A percentile compares a stretch with the other conserved stretches of the same genome.
phyloP scores from a whole-genome alignment of 2,888 invertebrate genomes.

The Uloborus plumipes region DNA sequence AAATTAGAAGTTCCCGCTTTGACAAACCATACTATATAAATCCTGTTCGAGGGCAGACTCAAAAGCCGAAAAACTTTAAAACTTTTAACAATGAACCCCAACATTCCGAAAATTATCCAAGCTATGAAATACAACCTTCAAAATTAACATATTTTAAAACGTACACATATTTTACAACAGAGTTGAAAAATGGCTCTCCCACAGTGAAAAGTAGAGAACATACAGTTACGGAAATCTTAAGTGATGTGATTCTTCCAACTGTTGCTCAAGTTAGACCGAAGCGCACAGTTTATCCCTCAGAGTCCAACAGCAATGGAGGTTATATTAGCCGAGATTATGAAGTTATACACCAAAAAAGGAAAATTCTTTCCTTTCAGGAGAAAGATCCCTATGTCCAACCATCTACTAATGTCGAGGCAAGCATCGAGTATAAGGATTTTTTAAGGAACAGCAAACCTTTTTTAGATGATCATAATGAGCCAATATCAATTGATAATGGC shows the following conservation, averaged over 20 bases:
- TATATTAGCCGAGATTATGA: too few species aligned
- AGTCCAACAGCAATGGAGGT: too few species aligned
- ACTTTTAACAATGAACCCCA: not conserved
- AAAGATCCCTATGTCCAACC: too few species aligned
- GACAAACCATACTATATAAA: conserved; percentile 1
- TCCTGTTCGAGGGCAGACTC: not conserved
- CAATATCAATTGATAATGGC: too few species aligned
- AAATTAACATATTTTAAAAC: conserved; percentile 66
- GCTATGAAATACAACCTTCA: conserved; percentile 46
- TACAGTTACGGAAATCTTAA: conserved; percentile 62
- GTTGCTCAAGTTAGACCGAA: conserved; percentile 17
- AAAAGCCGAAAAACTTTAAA: too few species aligned
- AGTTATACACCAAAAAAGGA: too few species aligned
- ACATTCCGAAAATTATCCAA: not conserved
- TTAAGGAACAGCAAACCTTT: too few species aligned
- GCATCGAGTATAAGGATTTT: too few species aligned
- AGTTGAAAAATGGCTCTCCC: conserved; percentile 46
- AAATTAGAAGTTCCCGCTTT: conserved; percentile 2
- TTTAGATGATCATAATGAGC: too few species aligned
- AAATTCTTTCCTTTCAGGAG: too few species aligned
- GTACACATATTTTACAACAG: conserved; percentile 65
- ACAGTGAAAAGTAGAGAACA: conserved; percentile 57
- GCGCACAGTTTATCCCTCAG: not conserved
- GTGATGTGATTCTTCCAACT: conserved; percentile 50
- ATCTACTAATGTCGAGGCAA: too few species aligned